Evolutionary conservation across 2,113 vertebrate genomes (phyloP), one percentile per base, ranked within the genome.

Genomic region (Sylvietta virens): DNA sequence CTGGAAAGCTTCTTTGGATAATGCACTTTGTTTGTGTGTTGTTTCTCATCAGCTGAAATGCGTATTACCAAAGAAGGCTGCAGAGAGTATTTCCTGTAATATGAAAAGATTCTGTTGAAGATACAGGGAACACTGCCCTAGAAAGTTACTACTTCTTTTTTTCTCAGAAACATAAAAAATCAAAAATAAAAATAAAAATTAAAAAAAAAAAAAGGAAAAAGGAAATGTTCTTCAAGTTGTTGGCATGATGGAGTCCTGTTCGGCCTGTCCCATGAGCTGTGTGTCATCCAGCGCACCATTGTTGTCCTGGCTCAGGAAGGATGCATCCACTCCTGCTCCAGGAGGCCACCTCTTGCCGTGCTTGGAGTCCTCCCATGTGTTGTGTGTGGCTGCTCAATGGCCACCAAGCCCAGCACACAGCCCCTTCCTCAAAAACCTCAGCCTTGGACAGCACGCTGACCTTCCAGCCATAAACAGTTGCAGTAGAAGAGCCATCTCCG

Each of bases 1-100:
- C 92, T 95, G 81, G 94, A 94, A 95, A 94, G 90, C 94, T 95
- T 95, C 94, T 91, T 91, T 78, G 87, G 77, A 87, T 95, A 94
- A 95, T 74, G 77, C 78, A 74, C 85, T 92, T 95, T 8, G 12
- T 96, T 95, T 92, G 70, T 74, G 37, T 94, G 81, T 91, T 97
- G 57, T 61, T 95, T 90, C 80, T 92, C 82, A 64, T 90, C 90
- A 67, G 72, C 69, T 86, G 88, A 93, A 71, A 53, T 83, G 93
- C 60, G 6, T 91, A 69, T 93, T 85, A 90, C 95, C 95, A 95
- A 97, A 97, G 94, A 94, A 94, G 93, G 94, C 78, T 92, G 71
- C 13, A 3, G 90, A 96, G 48, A 86, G 28, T 57, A 96, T 86
- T 96, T 97, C 88, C 92, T 95, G 76, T 81, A 91, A 83, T 90